These are phyloP conservation scores for Molossus alvarezi DNA, from an alignment of 2,797 vertebrate species.

Conservation along the genomic window DNA sequence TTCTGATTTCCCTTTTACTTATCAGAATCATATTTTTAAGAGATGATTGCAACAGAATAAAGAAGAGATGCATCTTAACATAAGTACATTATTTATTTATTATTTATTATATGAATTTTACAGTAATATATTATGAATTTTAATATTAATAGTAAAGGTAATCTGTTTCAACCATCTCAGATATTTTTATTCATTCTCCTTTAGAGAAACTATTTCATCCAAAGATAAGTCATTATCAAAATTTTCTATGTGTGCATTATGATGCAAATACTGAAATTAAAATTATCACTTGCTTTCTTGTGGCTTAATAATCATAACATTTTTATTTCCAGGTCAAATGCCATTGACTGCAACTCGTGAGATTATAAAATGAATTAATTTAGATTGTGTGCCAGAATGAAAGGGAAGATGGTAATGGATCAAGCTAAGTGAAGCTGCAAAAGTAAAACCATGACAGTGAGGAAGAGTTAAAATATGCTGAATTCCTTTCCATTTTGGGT, in stretches of 20 bases:
- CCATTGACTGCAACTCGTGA: conserved; percentile 69
- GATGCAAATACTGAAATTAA: conserved; percentile 75
- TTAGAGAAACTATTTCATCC: conserved; percentile 75
- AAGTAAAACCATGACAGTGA: conserved; percentile 51
- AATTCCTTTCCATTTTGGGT: conserved; percentile 64
- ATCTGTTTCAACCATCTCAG: conserved; percentile 55
- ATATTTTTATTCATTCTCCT: conserved; percentile 57
- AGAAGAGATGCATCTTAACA: background rate
- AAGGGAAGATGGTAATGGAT: conserved; percentile 51
- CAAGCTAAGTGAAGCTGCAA: conserved; percentile 65
- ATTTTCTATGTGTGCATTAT: conserved; percentile 66
- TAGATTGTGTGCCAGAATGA: conserved; percentile 65
- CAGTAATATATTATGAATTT: conserved; percentile 44
- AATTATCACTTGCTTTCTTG: conserved; percentile 70
- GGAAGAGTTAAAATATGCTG: conserved; percentile 67
- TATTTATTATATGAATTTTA: conserved; percentile 30
- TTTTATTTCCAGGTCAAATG: conserved; percentile 79
- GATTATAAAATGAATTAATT: conserved; percentile 74
- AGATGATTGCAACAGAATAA: background rate
- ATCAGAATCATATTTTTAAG: conserved; percentile 41
- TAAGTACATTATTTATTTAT: conserved; percentile 31
- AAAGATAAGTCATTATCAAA: conserved; percentile 66
- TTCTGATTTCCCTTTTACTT: conserved; percentile 40
- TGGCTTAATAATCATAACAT: conserved; percentile 77
- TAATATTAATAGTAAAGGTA: conserved; percentile 58